Evolutionary conservation across 1,140 invertebrate genomes (phyloP).

Genomic region (Plectrocnemia conspersa): DNA sequence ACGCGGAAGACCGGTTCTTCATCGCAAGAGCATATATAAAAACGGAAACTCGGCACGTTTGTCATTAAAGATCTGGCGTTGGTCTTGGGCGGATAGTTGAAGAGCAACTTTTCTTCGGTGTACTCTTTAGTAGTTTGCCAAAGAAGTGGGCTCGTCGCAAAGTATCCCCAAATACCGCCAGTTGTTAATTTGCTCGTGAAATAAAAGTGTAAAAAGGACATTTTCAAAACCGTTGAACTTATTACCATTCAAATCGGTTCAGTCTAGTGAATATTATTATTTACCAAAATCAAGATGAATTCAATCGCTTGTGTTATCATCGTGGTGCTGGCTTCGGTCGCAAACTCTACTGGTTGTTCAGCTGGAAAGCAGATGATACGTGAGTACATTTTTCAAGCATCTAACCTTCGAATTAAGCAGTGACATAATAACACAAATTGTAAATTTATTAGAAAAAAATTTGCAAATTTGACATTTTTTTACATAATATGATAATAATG

Average conservation of each 20-base stretch:
- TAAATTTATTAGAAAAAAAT: neutral
- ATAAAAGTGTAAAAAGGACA: slow-evolving; percentile 3
- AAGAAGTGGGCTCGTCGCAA: slow-evolving; percentile 30
- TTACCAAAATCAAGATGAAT: neutral
- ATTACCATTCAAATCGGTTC: no score
- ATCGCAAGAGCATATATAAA: slow-evolving; percentile 19
- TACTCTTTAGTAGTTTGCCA: slow-evolving; percentile 21
- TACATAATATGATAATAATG: no score
- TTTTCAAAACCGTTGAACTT: no score
- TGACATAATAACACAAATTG: slow-evolving; percentile 8
- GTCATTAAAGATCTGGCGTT: slow-evolving; percentile 32
- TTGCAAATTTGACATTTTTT: neutral
- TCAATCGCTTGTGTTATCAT: slow-evolving; percentile 18
- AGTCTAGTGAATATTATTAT: no score
- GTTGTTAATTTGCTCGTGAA: neutral
- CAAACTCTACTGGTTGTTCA: slow-evolving; percentile 14
- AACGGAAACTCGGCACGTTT: neutral
- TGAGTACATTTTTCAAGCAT: slow-evolving; percentile 17
- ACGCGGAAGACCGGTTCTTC: slow-evolving; percentile 7
- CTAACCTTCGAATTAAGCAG: neutral
- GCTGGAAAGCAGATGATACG: slow-evolving; percentile 32
- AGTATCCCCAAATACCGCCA: slow-evolving; percentile 20
- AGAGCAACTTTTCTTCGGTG: slow-evolving; percentile 28
- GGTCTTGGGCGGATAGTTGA: slow-evolving; percentile 28
- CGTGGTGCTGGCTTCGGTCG: slow-evolving; percentile 22